Conservation (phyloP, 2,797 vertebrate species). For the Aselliscus stoliczkanus region DNA sequence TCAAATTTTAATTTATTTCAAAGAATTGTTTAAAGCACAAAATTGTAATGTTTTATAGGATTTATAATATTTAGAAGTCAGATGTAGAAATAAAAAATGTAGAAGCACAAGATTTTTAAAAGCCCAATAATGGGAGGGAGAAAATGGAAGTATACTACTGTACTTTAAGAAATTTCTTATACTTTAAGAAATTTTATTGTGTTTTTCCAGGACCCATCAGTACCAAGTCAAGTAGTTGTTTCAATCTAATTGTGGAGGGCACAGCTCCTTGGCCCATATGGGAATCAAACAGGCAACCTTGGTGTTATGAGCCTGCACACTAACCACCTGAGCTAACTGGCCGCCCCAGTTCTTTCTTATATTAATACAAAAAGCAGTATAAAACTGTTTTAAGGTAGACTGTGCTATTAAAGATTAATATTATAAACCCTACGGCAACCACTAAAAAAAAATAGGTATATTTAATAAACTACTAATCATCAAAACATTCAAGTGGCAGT, state of each 20-base stretch:
- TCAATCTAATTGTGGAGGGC: too few species aligned
- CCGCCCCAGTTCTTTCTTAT: background rate
- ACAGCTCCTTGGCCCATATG: too few species aligned
- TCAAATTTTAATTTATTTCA: slow-evolving; percentile 19
- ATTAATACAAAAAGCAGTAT: background rate
- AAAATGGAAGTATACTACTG: background rate
- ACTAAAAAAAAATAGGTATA: background rate
- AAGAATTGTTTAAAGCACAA: background rate
- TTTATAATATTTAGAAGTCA: background rate
- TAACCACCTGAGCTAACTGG: too few species aligned
- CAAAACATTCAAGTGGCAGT: background rate
- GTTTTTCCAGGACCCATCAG: too few species aligned
- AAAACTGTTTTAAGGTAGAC: background rate
- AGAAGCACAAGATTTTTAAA: background rate
- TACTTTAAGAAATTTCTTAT: too few species aligned
- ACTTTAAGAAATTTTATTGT: too few species aligned
- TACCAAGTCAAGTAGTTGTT: too few species aligned
- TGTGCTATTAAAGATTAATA: background rate
- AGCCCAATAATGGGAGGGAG: background rate
- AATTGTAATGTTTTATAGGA: background rate
- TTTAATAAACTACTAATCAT: background rate
- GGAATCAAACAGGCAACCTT: too few species aligned
- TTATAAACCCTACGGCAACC: background rate
- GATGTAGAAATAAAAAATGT: background rate
- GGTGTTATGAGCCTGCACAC: too few species aligned